Evolutionary conservation across 2,888 invertebrate species (phyloP).

Genomic region (Onthophagus sagittarius): DNA sequence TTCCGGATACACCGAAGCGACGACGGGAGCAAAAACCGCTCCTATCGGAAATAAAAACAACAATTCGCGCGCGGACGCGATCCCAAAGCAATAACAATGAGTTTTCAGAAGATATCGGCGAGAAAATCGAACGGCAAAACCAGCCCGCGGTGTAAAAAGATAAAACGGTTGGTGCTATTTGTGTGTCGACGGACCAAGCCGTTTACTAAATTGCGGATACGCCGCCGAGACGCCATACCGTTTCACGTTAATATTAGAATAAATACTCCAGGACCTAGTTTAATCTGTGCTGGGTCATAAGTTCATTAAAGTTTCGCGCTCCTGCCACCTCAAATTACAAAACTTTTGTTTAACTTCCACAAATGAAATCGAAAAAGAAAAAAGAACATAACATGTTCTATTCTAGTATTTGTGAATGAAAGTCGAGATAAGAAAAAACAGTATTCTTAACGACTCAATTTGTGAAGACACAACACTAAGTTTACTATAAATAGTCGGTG

Average conservation of each 20-base stretch:
- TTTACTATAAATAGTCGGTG: neutral
- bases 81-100: constrained; percentile 12
- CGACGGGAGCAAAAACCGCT: neutral
- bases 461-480: neutral
- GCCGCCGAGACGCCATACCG: neutral
- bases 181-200: neutral
- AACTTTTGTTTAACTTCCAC: neutral
- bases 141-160: neutral
- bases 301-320: constrained; percentile 6
- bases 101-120: constrained; percentile 1
- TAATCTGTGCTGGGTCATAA: constrained; percentile 9
- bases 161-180: neutral
- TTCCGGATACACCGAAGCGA: neutral
- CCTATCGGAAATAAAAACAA: neutral
- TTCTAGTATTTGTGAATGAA: neutral
- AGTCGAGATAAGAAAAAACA: neutral
- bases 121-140: neutral
- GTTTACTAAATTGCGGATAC: constrained; percentile 1
- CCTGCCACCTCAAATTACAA: constrained; percentile 6
- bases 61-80: neutral
- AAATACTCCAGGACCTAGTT: constrained; percentile 3
- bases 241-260: constrained; percentile 13
- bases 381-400: too few relatives aligned
- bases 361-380: too few relatives aligned
- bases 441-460: neutral